Percentiles rank a stretch among this genome's conserved stretches.
Conservation (phyloP, 2,113 vertebrate genomes). For the Hemibagrus wyckioides region DNA sequence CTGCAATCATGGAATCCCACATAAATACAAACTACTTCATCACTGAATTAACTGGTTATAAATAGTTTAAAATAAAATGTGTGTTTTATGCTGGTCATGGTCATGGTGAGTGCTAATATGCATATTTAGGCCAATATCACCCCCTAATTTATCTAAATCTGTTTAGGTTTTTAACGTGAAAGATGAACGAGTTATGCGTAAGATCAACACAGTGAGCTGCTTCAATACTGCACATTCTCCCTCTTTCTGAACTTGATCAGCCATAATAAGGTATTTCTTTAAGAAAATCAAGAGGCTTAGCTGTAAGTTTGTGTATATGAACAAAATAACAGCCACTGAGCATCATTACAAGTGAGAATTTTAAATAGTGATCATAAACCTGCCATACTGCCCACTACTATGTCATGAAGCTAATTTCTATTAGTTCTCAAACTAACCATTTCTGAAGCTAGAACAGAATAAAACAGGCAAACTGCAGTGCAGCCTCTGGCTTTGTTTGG, state of each 20-base stretch:
- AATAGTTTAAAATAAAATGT: not conserved
- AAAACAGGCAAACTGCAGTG: slow-evolving; percentile 42
- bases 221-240: not conserved
- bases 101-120: not conserved
- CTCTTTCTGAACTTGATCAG: not conserved
- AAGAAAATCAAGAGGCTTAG: not conserved
- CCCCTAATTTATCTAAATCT: not conserved
- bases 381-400: not conserved
- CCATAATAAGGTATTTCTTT: not conserved
- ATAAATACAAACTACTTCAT: not conserved
- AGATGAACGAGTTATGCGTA: not conserved
- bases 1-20: not conserved
- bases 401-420: slow-evolving; percentile 1
- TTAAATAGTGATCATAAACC: not conserved
- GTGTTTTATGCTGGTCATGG: not conserved
- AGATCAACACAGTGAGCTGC: too few relatives aligned
- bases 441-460: slow-evolving; percentile 52
- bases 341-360: not conserved
- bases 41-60: not conserved
- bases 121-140: not conserved
- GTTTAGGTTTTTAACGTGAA: not conserved
- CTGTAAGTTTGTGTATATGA: not conserved
- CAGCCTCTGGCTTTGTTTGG: slow-evolving; percentile 56
- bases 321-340: not conserved
- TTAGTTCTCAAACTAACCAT: slow-evolving; percentile 34